Percentiles rank a stretch among this genome's conserved stretches.
These are phyloP conservation scores for Alauda arvensis DNA, from an alignment of 2,797 vertebrate species.

Conservation along the genomic window DNA sequence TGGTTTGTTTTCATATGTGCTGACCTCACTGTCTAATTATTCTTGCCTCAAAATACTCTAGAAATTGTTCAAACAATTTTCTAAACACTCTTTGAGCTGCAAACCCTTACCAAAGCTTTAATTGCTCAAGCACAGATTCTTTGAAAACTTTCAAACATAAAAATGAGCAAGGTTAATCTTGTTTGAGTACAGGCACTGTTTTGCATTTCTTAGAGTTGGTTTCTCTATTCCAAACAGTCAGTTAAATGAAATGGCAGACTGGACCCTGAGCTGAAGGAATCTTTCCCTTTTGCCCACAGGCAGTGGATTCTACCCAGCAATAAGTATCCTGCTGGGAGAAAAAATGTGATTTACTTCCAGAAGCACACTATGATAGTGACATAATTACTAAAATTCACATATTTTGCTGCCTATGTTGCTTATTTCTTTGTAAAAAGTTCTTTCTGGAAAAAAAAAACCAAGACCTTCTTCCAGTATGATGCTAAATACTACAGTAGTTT, in stretches of 20 bases:
- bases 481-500: not conserved
- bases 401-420: not conserved
- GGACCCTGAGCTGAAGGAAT: not conserved
- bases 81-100: not conserved
- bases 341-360: not conserved
- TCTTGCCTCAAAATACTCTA: not conserved
- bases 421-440: not conserved
- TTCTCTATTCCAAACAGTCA: not conserved
- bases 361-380: not conserved
- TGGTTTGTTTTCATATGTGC: not conserved
- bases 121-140: not conserved
- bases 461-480: not conserved
- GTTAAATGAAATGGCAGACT: slow-evolving; percentile 2
- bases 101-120: not conserved
- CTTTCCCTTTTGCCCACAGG: slow-evolving; percentile 27
- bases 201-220: not conserved
- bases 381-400: not conserved
- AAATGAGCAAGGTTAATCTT: not conserved
- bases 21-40: not conserved
- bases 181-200: not conserved
- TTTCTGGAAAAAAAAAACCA: not conserved
- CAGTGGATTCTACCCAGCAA: slow-evolving; percentile 18
- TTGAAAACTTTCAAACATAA: not conserved
- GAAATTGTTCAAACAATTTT: not conserved
- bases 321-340: slow-evolving; percentile 1